Evolutionary conservation across 2,888 invertebrate species (phyloP), one percentile per base, ranked within the genome.

Genomic region (Endotricha flammealis): DNA sequence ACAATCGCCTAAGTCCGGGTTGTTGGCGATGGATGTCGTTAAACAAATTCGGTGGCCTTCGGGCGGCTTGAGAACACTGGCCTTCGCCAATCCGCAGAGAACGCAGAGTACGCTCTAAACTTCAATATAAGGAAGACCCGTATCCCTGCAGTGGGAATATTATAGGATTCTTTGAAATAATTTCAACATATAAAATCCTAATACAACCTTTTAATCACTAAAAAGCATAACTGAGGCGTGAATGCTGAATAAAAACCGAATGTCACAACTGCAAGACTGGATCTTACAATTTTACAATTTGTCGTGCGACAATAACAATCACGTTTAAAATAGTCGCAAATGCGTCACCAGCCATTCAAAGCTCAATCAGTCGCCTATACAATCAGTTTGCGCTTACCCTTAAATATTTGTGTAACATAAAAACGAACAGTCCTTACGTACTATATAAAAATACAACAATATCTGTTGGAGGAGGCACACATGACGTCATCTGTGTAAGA

Each of bases 391-490:
- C 46, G 50, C 41, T 49, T 53, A 53, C 57, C n/a, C n/a, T 51
- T 53, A 51, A 53, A 34, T 23, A 35, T 22, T 28, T 40, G 46
- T 32, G 48, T 64, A 63, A 63, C 57, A 62, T 55, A 65, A 61
- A n/a, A 59, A 59, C 64, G 64, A 78, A 79, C 68, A 71, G 61
- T 53, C 64, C 79, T 82, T 78, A 77, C 61, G 53, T 49, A 76
- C 81, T 83, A 79, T 71, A 76, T 76, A 80, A 82, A 80, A 80
- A 79, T 83, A 83, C 78, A 80, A 83, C 80, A 82, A 82, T 76
- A 59, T 66, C 64, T 61, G 55, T 65, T 57, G 49, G 59, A 47
- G 49, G 57, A 57, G 62, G 64, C 50, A 53, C 44, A 53, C 53
- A 62, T 59, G 64, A 64, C 64, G n/a, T n/a, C n/a, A n/a, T n/a